phyloP scores from a whole-genome alignment of 2,888 invertebrate genomes.

The Noctua comes region DNA sequence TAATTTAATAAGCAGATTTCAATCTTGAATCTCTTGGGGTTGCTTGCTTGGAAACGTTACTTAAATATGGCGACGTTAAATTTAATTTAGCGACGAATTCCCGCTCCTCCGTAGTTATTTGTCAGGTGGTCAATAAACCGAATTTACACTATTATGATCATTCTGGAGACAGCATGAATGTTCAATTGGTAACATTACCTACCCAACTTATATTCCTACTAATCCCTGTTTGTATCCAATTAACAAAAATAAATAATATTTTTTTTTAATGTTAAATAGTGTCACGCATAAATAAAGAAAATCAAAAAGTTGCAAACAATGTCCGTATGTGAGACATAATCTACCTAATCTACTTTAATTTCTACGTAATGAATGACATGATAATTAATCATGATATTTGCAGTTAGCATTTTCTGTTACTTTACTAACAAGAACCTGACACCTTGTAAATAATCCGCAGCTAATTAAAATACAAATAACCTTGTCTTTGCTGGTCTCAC shows the following conservation, averaged over 20 bases:
- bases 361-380: too few relatives aligned
- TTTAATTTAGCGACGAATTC: slow-evolving; percentile 24
- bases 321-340: too few relatives aligned
- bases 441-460: slow-evolving; percentile 1
- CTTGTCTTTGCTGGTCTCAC: not conserved
- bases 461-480: slow-evolving; percentile 11
- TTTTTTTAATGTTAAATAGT: too few relatives aligned
- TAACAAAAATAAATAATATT: too few relatives aligned
- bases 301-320: too few relatives aligned
- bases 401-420: not conserved
- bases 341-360: too few relatives aligned
- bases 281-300: too few relatives aligned
- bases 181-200: not conserved
- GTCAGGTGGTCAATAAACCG: slow-evolving; percentile 6
- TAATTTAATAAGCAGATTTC: slow-evolving; percentile 15
- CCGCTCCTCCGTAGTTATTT: slow-evolving; percentile 1
- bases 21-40: slow-evolving; percentile 7
- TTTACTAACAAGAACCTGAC: not conserved
- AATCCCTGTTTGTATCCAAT: not conserved
- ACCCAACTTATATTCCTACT: too few relatives aligned
- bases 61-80: slow-evolving; percentile 19
- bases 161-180: not conserved
- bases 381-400: not conserved
- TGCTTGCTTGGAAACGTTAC: not conserved
- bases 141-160: not conserved